phyloP scores from a whole-genome alignment of 2,888 invertebrate species.

The Rhagium mordax region DNA sequence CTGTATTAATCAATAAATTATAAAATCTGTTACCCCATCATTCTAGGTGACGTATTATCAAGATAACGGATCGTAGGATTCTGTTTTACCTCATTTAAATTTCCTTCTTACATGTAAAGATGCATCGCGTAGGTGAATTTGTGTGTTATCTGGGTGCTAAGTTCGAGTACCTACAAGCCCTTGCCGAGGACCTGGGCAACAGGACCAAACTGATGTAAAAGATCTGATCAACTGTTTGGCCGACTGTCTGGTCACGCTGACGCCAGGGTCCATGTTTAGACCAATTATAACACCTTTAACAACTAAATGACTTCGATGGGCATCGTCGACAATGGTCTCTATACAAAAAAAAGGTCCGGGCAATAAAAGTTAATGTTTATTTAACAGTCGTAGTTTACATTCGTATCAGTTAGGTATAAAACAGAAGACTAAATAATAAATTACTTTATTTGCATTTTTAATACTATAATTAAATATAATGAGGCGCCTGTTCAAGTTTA shows the following conservation, averaged over 20 bases:
- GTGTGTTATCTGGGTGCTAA: slow-evolving; percentile 45
- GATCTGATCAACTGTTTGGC: slow-evolving; percentile 55
- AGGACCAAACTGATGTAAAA: slow-evolving; percentile 53
- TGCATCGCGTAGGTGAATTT: slow-evolving; percentile 52
- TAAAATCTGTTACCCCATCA: neutral
- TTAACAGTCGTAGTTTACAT: slow-evolving; percentile 36
- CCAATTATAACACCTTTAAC: slow-evolving; percentile 71
- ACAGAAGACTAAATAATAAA: slow-evolving; percentile 2
- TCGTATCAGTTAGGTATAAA: neutral
- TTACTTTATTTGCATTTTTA: neutral
- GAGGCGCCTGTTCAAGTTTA: neutral
- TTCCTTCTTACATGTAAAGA: slow-evolving; percentile 24
- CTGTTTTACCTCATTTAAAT: slow-evolving; percentile 21
- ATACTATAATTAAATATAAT: neutral
- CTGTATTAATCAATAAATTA: neutral
- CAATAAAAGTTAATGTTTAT: slow-evolving; percentile 59
- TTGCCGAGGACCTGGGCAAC: slow-evolving; percentile 57
- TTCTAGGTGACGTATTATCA: slow-evolving; percentile 1
- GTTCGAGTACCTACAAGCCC: slow-evolving; percentile 47
- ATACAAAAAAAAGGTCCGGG: slow-evolving; percentile 52
- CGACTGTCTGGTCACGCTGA: slow-evolving; percentile 68
- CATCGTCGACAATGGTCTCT: slow-evolving; percentile 62
- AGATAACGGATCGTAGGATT: slow-evolving; percentile 1
- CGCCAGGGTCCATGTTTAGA: slow-evolving; percentile 69
- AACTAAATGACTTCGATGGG: slow-evolving; percentile 69